Conservation (phyloP, 2,888 invertebrate species). For the Rhagophthalmus giganteus region DNA sequence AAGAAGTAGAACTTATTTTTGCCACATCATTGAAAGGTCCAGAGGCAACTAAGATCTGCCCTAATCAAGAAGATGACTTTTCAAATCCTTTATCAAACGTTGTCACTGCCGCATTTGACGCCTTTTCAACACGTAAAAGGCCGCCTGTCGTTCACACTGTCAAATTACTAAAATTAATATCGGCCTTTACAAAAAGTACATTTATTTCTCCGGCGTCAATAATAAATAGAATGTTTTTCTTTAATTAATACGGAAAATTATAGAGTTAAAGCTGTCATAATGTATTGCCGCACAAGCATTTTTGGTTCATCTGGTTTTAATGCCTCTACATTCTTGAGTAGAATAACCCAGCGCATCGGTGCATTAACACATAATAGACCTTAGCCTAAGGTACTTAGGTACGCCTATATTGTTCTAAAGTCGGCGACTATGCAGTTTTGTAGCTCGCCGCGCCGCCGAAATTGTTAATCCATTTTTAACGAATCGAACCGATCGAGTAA, state of each 20-base stretch:
- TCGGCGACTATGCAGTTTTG: background rate
- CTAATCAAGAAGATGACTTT: conserved; percentile 56
- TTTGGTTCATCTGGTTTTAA: conserved; percentile 24
- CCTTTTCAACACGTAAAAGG: conserved; percentile 39
- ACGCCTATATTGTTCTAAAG: conserved; percentile 10
- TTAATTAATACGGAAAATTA: conserved; percentile 37
- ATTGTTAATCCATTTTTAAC: too few relatives aligned
- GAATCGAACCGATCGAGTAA: too few relatives aligned
- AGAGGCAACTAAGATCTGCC: conserved; percentile 52
- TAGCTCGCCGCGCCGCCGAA: too few relatives aligned
- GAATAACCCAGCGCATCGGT: conserved; percentile 21
- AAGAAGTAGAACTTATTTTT: conserved; percentile 40
- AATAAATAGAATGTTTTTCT: conserved; percentile 35
- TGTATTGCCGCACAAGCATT: conserved; percentile 21
- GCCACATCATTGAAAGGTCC: conserved; percentile 53
- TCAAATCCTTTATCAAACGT: conserved; percentile 49
- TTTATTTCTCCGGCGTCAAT: conserved; percentile 36
- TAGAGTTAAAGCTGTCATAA: conserved; percentile 30
- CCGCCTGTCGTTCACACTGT: conserved; percentile 48
- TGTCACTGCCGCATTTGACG: conserved; percentile 52
- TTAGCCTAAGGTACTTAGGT: conserved; percentile 5
- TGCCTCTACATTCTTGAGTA: conserved; percentile 22
- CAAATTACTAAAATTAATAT: conserved; percentile 50
- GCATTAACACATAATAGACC: conserved; percentile 24
- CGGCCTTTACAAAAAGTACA: conserved; percentile 39